Evolutionary conservation across 1,140 invertebrate species (phyloP), one percentile per base, ranked within the genome.

Genomic region (Drosophila kurseongensis): DNA sequence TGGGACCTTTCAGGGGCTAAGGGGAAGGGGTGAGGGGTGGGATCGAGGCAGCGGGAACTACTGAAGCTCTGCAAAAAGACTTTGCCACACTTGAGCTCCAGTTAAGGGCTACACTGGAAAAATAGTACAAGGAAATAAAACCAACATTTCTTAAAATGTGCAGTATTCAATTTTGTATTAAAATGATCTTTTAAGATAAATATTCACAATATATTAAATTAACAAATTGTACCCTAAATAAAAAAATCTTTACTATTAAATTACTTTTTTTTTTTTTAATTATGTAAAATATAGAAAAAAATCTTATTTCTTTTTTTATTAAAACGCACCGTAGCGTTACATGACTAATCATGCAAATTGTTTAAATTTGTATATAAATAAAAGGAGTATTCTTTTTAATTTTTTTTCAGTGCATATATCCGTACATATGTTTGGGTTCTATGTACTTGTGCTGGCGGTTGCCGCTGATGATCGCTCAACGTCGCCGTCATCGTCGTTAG

Each of bases 51-150:
- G 66, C 63, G 83, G 78, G 75, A 86, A 88, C 84, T 88, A 88
- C 80, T 89, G 84, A 89, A 84, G 77, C 84, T 89, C 80, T 89
- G 84, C 84, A 71, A 75, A 88, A 89, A 89, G 79, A 77, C 84
- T 78, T 80, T 68, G 78, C 67, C 76, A 83, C 79, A 88, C 83
- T 89, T 80, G 75, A 76, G 50, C 55, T 57, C n/a, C 36, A 76
- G 38, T 27, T 51, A 45, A 65, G 44, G 62, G 40, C 6, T 60
- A 40, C 58, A 60, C 45, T 29, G 8, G 1, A 32, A 6, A 32
- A 32, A 32, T 32, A 32, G 2, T 7, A 7, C 8, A 8, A 32
- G 6, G 4, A 32, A 7, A 32, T 6, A 32, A 32, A 32, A 6
- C 1, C 7, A 32, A 32, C 6, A 23, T 23, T 23, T 23, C 23